Percentiles rank a stretch among this genome's conserved stretches.
phyloP scores from a whole-genome alignment of 2,113 vertebrate species.

The Chlorodrepanis virens region DNA sequence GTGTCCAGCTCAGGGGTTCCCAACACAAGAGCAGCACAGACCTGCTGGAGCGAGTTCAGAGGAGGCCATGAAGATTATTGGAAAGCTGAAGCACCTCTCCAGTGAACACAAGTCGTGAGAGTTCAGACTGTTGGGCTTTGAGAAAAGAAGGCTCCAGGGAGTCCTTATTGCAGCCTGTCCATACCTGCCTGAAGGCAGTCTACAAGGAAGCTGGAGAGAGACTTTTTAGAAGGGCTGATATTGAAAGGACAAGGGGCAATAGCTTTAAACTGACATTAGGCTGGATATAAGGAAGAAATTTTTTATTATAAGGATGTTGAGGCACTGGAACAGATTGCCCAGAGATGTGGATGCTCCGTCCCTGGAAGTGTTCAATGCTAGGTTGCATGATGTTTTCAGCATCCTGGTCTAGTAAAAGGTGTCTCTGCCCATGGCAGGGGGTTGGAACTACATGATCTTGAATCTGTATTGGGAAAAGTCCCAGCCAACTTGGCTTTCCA shows the following conservation, averaged over 20 bases:
- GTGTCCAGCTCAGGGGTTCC: not conserved
- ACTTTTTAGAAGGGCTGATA: not conserved
- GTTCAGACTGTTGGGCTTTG: not conserved
- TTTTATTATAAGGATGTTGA: not conserved
- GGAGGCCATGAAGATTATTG: accelerated
- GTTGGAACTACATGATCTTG: not conserved
- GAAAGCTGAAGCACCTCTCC: not conserved
- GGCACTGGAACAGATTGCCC: not conserved
- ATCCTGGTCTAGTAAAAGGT: not conserved
- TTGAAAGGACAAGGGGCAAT: not conserved
- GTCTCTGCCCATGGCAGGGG: not conserved
- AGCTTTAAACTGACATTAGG: not conserved
- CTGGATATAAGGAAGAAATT: not conserved
- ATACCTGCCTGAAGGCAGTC: not conserved
- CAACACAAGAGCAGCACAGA: not conserved
- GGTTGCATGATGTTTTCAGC: not conserved
- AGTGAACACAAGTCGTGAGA: not conserved
- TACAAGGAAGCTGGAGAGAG: not conserved
- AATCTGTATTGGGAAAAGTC: not conserved
- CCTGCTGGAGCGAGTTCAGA: accelerated
- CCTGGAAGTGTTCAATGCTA: not conserved
- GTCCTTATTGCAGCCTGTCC: not conserved
- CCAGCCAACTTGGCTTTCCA: not conserved
- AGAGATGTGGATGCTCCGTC: not conserved
- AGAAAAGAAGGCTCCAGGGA: not conserved